Evolutionary conservation across 2,113 vertebrate species (phyloP).

Genomic region (Promerops cafer): DNA sequence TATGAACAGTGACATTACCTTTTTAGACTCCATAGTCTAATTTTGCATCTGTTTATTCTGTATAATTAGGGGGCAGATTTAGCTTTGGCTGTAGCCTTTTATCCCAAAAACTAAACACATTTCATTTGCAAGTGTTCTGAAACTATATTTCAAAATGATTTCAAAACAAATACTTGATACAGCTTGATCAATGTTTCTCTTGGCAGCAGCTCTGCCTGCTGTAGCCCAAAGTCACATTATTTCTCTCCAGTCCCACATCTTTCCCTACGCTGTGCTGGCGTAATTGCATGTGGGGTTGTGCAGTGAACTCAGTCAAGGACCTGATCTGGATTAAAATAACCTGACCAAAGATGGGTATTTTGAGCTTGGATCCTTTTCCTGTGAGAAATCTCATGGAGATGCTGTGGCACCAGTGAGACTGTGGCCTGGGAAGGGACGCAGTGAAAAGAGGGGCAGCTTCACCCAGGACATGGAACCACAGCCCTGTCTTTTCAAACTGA

Average conservation of each 20-base stretch:
- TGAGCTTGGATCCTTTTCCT: background rate
- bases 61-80: background rate
- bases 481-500: background rate
- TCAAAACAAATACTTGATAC: background rate
- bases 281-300: background rate
- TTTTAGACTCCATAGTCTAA: background rate
- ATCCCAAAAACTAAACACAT: background rate
- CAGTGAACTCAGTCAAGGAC: background rate
- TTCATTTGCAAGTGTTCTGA: background rate
- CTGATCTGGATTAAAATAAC: background rate
- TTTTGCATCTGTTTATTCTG: background rate
- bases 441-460: background rate
- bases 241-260: background rate
- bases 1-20: background rate
- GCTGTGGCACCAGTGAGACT: background rate
- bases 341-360: background rate
- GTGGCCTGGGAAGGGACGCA: background rate
- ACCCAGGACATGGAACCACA: background rate
- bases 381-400: background rate
- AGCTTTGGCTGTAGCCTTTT: background rate
- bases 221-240: background rate
- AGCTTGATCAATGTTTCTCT: background rate
- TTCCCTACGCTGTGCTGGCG: background rate
- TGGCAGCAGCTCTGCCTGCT: background rate
- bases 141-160: background rate